Evolutionary conservation across 2,888 invertebrate genomes (phyloP).

Genomic region (Acronicta aceris): DNA sequence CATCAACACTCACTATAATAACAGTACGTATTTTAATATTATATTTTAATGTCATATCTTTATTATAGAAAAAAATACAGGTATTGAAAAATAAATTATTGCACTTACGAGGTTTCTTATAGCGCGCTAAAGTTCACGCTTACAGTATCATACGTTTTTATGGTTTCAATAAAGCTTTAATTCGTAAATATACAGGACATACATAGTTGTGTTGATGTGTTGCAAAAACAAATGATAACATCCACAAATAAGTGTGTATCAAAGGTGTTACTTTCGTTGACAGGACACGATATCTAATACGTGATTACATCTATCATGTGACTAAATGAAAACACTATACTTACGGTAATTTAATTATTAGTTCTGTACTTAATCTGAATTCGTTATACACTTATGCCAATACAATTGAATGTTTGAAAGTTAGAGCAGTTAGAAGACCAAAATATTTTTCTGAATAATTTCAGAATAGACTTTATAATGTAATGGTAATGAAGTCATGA

Average conservation of each 20-base stretch:
- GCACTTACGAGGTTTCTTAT: slow-evolving; percentile 53
- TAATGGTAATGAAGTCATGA: no score
- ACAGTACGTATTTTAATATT: slow-evolving; percentile 40
- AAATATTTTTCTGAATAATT: no score
- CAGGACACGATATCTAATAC: slow-evolving; percentile 20
- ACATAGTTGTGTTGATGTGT: slow-evolving; percentile 1
- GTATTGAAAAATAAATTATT: slow-evolving; percentile 30
- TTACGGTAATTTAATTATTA: neutral
- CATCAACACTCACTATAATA: slow-evolving; percentile 27
- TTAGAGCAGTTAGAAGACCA: no score
- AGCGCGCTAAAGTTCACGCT: slow-evolving; percentile 44
- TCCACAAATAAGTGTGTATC: slow-evolving; percentile 14
- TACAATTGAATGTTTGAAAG: no score
- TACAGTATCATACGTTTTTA: slow-evolving; percentile 45
- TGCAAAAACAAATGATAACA: slow-evolving; percentile 17
- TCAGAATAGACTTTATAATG: no score
- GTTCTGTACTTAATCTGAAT: neutral
- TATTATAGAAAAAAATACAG: slow-evolving; percentile 16
- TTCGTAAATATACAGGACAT: slow-evolving; percentile 36
- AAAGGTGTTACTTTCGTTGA: slow-evolving; percentile 14
- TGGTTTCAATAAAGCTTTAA: slow-evolving; percentile 50
- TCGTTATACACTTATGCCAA: neutral
- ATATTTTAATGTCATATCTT: slow-evolving; percentile 1
- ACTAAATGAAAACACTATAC: neutral
- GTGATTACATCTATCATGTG: neutral